Percentiles rank a stretch among this genome's conserved stretches.
These are phyloP conservation scores for Phragmatobia fuliginosa DNA, from an alignment of 2,888 invertebrate species.

Conservation along the genomic window DNA sequence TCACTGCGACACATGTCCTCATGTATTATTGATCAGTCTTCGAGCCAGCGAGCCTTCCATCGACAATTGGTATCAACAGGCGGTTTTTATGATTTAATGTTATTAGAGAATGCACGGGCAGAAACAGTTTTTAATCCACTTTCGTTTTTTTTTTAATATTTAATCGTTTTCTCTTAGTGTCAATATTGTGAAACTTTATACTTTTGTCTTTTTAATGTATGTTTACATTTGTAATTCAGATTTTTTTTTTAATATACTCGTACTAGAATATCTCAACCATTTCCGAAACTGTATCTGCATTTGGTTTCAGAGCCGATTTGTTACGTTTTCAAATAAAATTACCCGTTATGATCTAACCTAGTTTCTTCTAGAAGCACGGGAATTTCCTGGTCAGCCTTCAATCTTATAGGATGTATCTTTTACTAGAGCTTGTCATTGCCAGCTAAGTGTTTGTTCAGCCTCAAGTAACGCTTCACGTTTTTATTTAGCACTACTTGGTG, in stretches of 20 bases:
- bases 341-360: no score
- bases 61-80: neutral
- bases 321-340: neutral
- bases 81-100: conserved; percentile 12
- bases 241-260: no score
- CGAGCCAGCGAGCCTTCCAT: neutral
- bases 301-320: neutral
- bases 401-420: no score
- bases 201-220: neutral
- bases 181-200: neutral
- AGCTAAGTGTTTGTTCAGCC: no score
- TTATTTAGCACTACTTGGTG: no score
- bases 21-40: conserved; percentile 62
- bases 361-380: no score
- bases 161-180: neutral
- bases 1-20: conserved; percentile 67
- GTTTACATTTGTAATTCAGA: neutral
- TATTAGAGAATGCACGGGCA: neutral
- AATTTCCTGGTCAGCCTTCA: no score
- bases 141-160: neutral
- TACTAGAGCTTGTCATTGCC: no score
- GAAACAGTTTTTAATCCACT: conserved; percentile 11
- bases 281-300: neutral
- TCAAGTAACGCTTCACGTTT: no score
- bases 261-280: no score